Percentiles rank a stretch among this genome's conserved stretches.
These are phyloP conservation scores for Ceyx melanurus DNA, from an alignment of 2,113 vertebrate genomes.

Conservation along the genomic window DNA sequence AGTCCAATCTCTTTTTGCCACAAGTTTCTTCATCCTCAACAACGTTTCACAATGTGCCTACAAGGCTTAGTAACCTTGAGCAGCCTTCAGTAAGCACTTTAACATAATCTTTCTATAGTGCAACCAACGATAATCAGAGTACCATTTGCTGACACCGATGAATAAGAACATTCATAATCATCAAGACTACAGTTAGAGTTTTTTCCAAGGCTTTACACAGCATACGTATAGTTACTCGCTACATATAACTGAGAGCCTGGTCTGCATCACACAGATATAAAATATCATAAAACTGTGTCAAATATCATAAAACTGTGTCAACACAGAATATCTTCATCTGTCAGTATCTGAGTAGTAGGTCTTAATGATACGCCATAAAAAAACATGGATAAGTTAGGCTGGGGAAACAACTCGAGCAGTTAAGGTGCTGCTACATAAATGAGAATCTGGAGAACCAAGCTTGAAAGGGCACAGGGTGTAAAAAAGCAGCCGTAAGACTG, in stretches of 20 bases:
- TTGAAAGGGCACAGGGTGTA: not conserved
- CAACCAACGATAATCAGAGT: not conserved
- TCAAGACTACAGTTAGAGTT: not conserved
- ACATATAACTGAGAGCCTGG: not conserved
- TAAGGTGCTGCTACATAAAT: not conserved
- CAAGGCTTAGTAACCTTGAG: not conserved
- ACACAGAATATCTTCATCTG: not conserved
- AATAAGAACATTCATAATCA: not conserved
- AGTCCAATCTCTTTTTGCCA: no score
- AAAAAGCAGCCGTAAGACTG: not conserved
- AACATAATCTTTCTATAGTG: not conserved
- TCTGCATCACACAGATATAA: not conserved
- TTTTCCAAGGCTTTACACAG: not conserved
- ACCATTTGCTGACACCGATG: not conserved
- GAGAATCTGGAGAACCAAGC: not conserved
- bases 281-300: not conserved
- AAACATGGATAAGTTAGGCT: not conserved
- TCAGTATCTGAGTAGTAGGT: not conserved
- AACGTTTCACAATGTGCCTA: not conserved
- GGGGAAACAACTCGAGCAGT: not conserved
- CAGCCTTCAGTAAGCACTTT: not conserved
- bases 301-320: not conserved
- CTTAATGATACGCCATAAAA: not conserved
- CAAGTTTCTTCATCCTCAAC: not conserved
- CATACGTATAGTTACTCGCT: not conserved